Base-by-base conservation (phyloP, 1,140 invertebrate genomes). In the Solenopsis fugax region DNA sequence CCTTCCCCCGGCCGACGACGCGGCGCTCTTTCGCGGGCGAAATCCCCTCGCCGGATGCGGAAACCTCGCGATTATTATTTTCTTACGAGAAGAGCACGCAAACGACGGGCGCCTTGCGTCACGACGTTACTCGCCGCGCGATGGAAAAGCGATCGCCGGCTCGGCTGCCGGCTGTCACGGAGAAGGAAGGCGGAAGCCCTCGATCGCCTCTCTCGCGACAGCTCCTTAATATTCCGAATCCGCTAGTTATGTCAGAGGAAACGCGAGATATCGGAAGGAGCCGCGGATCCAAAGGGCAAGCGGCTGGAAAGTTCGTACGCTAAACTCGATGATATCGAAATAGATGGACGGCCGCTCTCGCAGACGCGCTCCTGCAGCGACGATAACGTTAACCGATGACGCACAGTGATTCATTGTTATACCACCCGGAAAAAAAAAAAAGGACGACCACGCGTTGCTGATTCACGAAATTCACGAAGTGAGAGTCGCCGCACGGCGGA, bases 381-480 rank as follows among this genome's bases (percentile, higher is more conserved):
- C 18, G 50, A 73, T 50, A 64, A 64, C 21, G 41, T 77, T 60
- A 29, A 45, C 13, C 41, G 60, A 45, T 64, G 24, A 58, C 52
- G 50, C 52, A 24, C n/a, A 16, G 52, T 78, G 75, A 78, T n/a
- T 78, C 41, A 78, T 78, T 64, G 12, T 50, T 34, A 52, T 50
- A 34, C 50, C 13, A 64, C 4, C 9, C 21, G 56, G 21, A 62
- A 64, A 82, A 81, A 62, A 64, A 82, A 81, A 56, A 60, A 64
- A 58, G 62, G 60, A 54, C 75, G 58, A 62, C 21, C 41, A 24
- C 24, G 54, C n/a, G 37, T 41, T 75, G 81, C 54, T 72, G 69
- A 87, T 90, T 90, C 81, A 84, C 58, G 81, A 85, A 92, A 87
- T 84, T 87, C 78, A 67, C 69, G 34, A 86, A 58, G 87, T 85